phyloP scores from a whole-genome alignment of 2,113 vertebrate genomes.

The Alosa alosa region DNA sequence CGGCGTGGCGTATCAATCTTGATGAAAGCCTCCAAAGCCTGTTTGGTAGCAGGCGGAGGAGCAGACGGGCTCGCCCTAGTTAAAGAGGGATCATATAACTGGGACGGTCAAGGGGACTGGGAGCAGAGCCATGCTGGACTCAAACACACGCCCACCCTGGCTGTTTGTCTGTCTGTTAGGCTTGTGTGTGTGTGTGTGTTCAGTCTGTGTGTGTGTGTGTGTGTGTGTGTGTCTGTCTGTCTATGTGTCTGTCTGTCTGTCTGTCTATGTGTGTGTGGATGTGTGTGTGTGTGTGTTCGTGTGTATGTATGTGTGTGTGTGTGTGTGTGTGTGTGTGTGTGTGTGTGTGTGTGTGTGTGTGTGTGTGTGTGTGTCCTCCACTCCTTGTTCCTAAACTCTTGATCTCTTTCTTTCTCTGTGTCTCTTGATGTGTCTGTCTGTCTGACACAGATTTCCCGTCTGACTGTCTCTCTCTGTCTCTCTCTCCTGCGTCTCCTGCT shows the following conservation, averaged over 20 bases:
- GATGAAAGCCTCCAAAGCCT: neutral
- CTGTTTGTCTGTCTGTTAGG: neutral
- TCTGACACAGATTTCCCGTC: neutral
- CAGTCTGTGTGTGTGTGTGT: neutral
- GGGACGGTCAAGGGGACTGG: neutral
- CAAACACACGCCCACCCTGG: neutral
- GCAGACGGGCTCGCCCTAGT: neutral
- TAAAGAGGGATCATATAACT: neutral
- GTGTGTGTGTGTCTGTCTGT: neutral
- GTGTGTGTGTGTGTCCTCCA: neutral
- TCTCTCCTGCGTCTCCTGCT: neutral
- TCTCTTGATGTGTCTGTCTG: neutral
- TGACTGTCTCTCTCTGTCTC: neutral
- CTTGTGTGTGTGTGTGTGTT: neutral
- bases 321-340: neutral
- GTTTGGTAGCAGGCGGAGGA: neutral
- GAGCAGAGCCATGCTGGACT: neutral
- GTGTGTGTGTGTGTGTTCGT: neutral
- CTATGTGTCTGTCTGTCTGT: neutral
- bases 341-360: neutral
- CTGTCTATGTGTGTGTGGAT: neutral
- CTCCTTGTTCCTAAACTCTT: neutral
- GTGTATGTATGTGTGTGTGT: slow-evolving; percentile 1
- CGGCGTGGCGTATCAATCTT: neutral
- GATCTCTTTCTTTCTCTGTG: neutral